Conservation (phyloP, 2,113 vertebrate species). For the Lathamus discolor region DNA sequence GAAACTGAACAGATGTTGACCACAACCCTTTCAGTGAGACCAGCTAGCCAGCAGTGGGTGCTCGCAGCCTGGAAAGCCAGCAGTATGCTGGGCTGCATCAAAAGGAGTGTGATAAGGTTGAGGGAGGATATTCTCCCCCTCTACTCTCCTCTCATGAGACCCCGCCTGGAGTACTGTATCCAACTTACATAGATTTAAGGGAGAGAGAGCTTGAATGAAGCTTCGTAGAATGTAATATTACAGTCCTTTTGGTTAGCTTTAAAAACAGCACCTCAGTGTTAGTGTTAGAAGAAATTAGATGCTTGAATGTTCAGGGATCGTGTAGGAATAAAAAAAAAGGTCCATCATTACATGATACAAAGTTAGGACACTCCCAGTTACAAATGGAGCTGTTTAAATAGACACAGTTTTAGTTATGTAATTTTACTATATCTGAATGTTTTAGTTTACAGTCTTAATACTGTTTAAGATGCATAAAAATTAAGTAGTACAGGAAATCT, state of each 20-base stretch:
- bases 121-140: not conserved
- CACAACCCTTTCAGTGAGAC: not conserved
- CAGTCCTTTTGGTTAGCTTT: not conserved
- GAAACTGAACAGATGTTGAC: not conserved
- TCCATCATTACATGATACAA: not conserved
- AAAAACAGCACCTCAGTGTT: not conserved
- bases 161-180: not conserved
- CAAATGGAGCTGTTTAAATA: not conserved
- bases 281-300: not conserved
- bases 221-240: not conserved
- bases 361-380: not conserved
- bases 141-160: not conserved
- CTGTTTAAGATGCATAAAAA: not conserved
- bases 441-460: conserved; percentile 16
- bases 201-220: not conserved
- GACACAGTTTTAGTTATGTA: not conserved
- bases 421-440: not conserved
- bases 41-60: not conserved
- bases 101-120: not conserved
- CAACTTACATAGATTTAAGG: not conserved
- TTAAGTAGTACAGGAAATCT: not conserved
- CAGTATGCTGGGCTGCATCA: not conserved
- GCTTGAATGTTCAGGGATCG: not conserved
- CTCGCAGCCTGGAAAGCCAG: not conserved
- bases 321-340: not conserved